These are phyloP conservation scores for Spheniscus humboldti DNA, from an alignment of 2,797 vertebrate species.

Conservation along the genomic window DNA sequence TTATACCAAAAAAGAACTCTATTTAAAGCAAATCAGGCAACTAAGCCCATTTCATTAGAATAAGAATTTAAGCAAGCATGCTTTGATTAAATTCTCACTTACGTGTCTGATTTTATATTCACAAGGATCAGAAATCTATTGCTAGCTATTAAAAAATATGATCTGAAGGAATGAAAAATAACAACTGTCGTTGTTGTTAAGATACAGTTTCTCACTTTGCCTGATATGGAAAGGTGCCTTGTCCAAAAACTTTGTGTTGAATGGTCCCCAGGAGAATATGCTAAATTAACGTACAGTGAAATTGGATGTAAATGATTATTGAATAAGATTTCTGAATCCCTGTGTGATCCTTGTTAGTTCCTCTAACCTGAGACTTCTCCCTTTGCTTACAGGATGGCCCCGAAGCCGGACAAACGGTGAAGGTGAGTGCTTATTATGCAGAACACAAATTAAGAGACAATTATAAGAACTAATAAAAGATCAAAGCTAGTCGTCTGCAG, in stretches of 20 bases:
- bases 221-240: constrained; percentile 9
- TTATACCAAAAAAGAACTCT: background rate
- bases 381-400: constrained; percentile 84
- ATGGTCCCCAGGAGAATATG: constrained; percentile 12
- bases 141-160: constrained; percentile 39
- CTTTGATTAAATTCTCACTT: constrained; percentile 45
- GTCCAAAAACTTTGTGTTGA: background rate
- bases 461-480: constrained; percentile 68
- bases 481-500: constrained; percentile 46
- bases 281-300: constrained; percentile 54
- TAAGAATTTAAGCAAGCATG: constrained; percentile 38
- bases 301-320: constrained; percentile 77
- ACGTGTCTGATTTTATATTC: constrained; percentile 13
- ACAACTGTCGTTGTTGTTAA: background rate
- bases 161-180: constrained; percentile 37
- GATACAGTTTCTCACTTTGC: constrained; percentile 17
- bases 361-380: constrained; percentile 57
- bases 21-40: background rate
- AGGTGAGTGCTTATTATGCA: constrained; percentile 85
- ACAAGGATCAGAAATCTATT: constrained; percentile 30
- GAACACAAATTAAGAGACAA: constrained; percentile 63
- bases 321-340: constrained; percentile 72
- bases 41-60: background rate
- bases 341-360: constrained; percentile 29
- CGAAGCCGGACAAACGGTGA: constrained; percentile 91